Percentiles rank a stretch among this genome's conserved stretches.
phyloP scores from a whole-genome alignment of 1,140 invertebrate species.

The Rhopalosiphum maidis region DNA sequence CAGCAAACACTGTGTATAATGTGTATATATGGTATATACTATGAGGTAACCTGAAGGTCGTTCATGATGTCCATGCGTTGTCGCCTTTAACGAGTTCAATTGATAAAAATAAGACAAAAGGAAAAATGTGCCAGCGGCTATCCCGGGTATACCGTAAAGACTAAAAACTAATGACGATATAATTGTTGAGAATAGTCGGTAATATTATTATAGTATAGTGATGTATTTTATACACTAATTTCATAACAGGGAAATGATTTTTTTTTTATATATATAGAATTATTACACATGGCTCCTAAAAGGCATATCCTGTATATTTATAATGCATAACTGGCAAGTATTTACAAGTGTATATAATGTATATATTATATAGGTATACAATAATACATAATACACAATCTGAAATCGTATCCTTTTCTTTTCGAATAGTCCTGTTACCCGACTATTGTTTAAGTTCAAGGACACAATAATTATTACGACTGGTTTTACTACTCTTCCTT shows the following conservation, averaged over 20 bases:
- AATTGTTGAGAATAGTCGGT: neutral
- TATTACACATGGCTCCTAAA: neutral
- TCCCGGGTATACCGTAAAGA: neutral
- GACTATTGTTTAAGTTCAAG: slow-evolving; percentile 52
- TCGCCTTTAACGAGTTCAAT: neutral
- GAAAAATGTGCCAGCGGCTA: neutral
- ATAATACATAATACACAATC: neutral
- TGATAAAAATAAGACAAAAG: slow-evolving; percentile 36
- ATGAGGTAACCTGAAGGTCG: slow-evolving; percentile 21
- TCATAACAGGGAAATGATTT: neutral
- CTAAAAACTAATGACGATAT: neutral
- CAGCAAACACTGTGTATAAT: neutral
- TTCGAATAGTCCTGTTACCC: slow-evolving; percentile 14
- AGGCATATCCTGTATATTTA: neutral
- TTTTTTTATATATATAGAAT: neutral
- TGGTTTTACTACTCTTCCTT: slow-evolving; percentile 47
- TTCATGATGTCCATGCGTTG: neutral
- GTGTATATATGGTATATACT: neutral
- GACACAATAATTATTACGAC: slow-evolving; percentile 51
- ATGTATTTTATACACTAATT: neutral
- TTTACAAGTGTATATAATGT: neutral
- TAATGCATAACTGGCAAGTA: neutral
- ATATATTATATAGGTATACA: neutral
- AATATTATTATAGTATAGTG: neutral
- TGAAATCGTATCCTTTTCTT: slow-evolving; percentile 29